phyloP scores from a whole-genome alignment of 2,888 invertebrate genomes.

The Synergus gifuensis region DNA sequence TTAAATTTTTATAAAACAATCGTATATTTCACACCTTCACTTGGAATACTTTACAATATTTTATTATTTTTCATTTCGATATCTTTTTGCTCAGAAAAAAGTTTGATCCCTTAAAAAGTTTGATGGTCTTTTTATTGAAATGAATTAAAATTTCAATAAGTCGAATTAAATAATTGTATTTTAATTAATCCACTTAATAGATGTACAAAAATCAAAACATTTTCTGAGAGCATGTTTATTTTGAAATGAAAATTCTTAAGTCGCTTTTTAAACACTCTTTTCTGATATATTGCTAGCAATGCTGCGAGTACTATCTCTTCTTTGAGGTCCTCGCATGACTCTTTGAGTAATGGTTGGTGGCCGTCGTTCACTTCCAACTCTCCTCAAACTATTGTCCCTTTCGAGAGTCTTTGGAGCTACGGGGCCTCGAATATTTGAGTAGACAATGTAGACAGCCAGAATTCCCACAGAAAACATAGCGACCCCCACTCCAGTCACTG shows the following conservation, averaged over 20 bases:
- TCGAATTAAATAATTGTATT: background rate
- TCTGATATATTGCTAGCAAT: constrained; percentile 71
- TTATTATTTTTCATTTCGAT: background rate
- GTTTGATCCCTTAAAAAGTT: background rate
- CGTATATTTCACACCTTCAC: background rate
- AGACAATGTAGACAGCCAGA: constrained; percentile 72
- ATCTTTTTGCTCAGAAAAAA: background rate
- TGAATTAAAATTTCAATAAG: too few species aligned
- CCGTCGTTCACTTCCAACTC: constrained; percentile 69
- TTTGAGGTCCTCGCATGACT: constrained; percentile 57
- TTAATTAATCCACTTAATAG: too few species aligned
- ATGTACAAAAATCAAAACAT: too few species aligned
- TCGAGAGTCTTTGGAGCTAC: constrained; percentile 60
- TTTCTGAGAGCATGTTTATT: background rate
- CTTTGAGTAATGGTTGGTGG: constrained; percentile 56
- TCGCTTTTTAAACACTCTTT: constrained; percentile 68
- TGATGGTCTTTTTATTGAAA: background rate
- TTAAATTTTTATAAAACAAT: too few species aligned
- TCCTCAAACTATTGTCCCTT: constrained; percentile 68
- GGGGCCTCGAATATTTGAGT: constrained; percentile 71
- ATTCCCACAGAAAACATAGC: constrained; percentile 73
- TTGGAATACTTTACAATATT: background rate
- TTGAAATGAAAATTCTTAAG: background rate
- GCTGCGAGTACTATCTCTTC: constrained; percentile 69
- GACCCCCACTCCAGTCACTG: constrained; percentile 72